Evolutionary conservation across 2,113 vertebrate species (phyloP).

Genomic region (Tachysurus fulvidraco): DNA sequence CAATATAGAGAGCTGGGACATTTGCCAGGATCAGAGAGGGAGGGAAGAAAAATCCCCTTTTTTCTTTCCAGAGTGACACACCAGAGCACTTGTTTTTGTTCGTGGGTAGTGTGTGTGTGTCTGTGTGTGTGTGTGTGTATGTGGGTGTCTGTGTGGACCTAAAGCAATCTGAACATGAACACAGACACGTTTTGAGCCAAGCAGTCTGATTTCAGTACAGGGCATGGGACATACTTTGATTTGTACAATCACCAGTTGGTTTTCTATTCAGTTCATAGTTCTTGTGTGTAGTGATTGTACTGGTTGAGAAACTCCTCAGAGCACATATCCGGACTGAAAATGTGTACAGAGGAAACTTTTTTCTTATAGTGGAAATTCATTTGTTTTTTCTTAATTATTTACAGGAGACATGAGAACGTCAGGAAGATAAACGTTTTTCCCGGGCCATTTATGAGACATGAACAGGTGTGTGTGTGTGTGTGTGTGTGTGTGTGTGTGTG

Average conservation of each 20-base stretch:
- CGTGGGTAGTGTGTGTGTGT: constrained; percentile 19
- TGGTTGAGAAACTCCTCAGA: background rate
- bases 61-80: constrained; percentile 59
- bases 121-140: constrained; percentile 21
- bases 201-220: constrained; percentile 19
- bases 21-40: constrained; percentile 55
- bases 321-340: background rate
- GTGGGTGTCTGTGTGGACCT: constrained; percentile 23
- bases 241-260: constrained; percentile 20
- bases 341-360: background rate
- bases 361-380: background rate
- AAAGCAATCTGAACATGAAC: constrained; percentile 35
- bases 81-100: constrained; percentile 53
- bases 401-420: constrained; percentile 11
- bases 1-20: constrained; percentile 58
- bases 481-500: constrained; percentile 36
- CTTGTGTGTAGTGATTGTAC: background rate
- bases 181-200: constrained; percentile 12
- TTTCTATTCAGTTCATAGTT: background rate
- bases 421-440: constrained; percentile 8
- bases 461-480: constrained; percentile 45
- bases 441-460: constrained; percentile 22
- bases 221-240: background rate
- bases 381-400: background rate
- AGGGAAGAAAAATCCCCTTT: constrained; percentile 56